Base-by-base conservation (phyloP, 2,113 vertebrate species). In the Solea senegalensis region DNA sequence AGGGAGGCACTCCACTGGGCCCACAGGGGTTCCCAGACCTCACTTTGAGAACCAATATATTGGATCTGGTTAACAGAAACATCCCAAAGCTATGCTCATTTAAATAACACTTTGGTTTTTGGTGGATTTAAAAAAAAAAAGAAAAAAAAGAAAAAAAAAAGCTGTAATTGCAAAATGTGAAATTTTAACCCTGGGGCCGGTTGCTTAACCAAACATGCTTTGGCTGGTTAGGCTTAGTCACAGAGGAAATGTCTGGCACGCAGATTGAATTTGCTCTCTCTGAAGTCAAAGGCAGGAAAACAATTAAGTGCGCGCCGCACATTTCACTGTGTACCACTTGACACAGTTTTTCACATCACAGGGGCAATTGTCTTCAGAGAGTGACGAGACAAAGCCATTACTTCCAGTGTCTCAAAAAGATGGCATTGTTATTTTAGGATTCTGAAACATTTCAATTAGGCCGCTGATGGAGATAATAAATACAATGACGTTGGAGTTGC, bases 71-170 rank as follows among this genome's bases (percentile, higher is more conserved):
- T 89, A 86, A 80, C 74, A 75, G 81, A 88, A 91, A 90, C 86
- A 89, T 93, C 93, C 93, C 93, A 93, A 77, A 94, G 94, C 93
- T 90, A 91, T 91, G 85, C 87, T 93, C 80, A 94, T 94, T 94
- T 94, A 94, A 94, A 94, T 94, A 94, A 94, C 91, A 92, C 88
- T 84, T 89, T 91, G 86, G 83, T 87, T 90, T 90, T 88, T 87
- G 89, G 85, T 78, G 88, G 76, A 78, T 83, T 51, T 9, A 21
- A 48, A 78, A 72, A 84, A 81, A 84, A 85, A 86, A 90, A n/a
- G 90, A 21, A 48, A 78, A 72, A 84, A 81, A 50, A 75, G 68
- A 82, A 79, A 83, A 86, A 87, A 91, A 91, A 92, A 92, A 76
- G 41, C 50, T 92, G 89, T 94, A 94, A 94, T 94, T 94, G 93